Base-by-base conservation (phyloP, 1,140 invertebrate genomes). In the Aricia agestis region DNA sequence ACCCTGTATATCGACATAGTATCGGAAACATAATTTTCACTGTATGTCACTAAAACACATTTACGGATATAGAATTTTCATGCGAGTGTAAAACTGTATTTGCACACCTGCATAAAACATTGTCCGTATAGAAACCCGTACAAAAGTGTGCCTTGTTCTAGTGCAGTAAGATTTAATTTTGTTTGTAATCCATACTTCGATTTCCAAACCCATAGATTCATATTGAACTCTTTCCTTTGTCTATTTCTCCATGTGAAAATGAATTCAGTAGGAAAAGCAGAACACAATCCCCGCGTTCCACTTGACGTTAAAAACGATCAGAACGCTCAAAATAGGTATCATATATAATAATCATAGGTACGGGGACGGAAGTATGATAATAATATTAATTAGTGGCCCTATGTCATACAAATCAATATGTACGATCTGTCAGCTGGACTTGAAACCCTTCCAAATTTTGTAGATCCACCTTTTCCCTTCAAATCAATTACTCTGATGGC, bases 1-100 rank as follows among this genome's bases (percentile, higher is more conserved):
- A n/a, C n/a, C n/a, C n/a, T n/a, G n/a, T n/a, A 59, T 69, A 70
- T 76, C 78, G 73, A 76, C 78, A 76, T 78, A 74, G 70, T 78
- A 52, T 52, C 45, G 36, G 36, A 36, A 6, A 36, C 11, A 52
- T 52, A 52, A 52, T 52, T 25, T 42, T 73, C 69, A 63, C 57
- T 41, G 11, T 18, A 74, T 52, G 63, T 9, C 57, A 52, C 57
- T 70, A 68, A 67, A 67, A 65, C 59, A 67, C 67, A 73, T 71
- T 72, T 68, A 71, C 36, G 11, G 63, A 18, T 72, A 61, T 69
- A 17, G 66, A 68, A 71, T 65, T 68, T 61, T 32, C 63, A 58
- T 67, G 66, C 68, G 45, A 72, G 57, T 19, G 69, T 68, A 65
- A 70, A 72, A 17, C 45, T 74, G 61, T 45, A 45, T 74, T 71